Base-by-base conservation (phyloP, 2,113 vertebrate genomes). In the Uropsilus gracilis region DNA sequence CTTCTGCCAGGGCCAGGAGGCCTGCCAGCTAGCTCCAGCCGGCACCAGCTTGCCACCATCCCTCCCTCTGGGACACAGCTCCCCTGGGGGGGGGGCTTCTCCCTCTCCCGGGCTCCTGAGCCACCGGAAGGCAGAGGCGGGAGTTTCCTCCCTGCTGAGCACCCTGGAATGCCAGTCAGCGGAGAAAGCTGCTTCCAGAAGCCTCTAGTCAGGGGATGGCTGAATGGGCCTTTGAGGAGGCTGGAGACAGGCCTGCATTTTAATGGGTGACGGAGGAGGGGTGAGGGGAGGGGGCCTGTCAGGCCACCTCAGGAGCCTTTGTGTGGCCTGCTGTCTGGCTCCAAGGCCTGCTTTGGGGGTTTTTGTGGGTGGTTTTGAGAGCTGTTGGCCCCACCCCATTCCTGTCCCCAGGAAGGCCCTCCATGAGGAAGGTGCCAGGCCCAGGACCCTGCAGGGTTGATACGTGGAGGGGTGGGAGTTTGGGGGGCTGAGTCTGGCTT, bases 151-250 rank as follows among this genome's bases (percentile, higher is more conserved):
- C 37, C 61, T 30, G 76, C 90, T 7, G 32, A 71, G 88, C 6
- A 30, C 86, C 76, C 78, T 12, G 77, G 90, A 50, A 50, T n/a
- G 82, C 92, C 8, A 26, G 89, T 46, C 77, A 64, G 55, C 73
- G 63, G 90, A 92, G 78, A 13, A n/a, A 10, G 94, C 92, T 81
- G 7, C 64, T 37, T 76, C 59, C 96, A 95, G 84, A 39, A 69
- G 72, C 69, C 69, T 66, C 86, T 42, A 84, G 89, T 80, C 86
- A 59, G 93, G 95, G n/a, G n/a, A n/a, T n/a, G n/a, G n/a, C n/a
- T 46, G 68, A 97, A 97, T 94, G 95, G 87, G 86, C 81, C 96
- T 97, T 97, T 97, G 96, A 97, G 18, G 18, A 77, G 48, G 30
- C 48, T 3, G 37, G 22, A 2, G 71, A 26, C 17, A 6, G 64